These are phyloP conservation scores for Macropus fuliginosus DNA, from an alignment of 2,797 vertebrate genomes.

Conservation along the genomic window DNA sequence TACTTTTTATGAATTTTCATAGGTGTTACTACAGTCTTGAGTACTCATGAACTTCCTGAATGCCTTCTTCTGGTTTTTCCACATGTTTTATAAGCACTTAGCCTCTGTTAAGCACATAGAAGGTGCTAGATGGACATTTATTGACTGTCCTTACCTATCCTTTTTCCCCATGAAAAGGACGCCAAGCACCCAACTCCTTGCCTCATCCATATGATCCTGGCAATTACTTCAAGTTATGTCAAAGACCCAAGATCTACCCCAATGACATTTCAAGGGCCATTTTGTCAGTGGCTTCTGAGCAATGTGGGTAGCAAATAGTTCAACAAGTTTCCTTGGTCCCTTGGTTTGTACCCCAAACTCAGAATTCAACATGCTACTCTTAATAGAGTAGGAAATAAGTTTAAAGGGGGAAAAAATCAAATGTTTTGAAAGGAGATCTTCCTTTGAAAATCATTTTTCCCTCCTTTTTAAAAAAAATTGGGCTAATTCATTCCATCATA, in stretches of 20 bases:
- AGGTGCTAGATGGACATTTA: not conserved
- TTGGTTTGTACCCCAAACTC: conserved; percentile 62
- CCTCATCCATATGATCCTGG: not conserved
- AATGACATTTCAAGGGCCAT: not conserved
- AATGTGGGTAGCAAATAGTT: not conserved
- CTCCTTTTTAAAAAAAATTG: conserved; percentile 69
- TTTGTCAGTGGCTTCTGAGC: not conserved
- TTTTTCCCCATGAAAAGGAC: conserved; percentile 40
- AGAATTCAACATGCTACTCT: conserved; percentile 65
- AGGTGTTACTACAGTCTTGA: not conserved
- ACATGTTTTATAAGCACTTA: not conserved
- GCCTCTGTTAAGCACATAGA: not conserved
- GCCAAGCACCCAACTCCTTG: conserved; percentile 4
- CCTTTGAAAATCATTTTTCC: conserved; percentile 75
- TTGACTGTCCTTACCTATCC: conserved; percentile 4
- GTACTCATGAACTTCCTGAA: conserved; percentile 2
- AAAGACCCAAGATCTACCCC: not conserved
- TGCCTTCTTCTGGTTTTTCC: not conserved
- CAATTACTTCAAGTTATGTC: conserved; percentile 36
- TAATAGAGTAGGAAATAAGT: conserved; percentile 76
- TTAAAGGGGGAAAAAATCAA: conserved; percentile 75
- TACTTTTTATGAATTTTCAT: not conserved
- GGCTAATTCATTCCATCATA: conserved; percentile 77
- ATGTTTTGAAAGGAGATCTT: conserved; percentile 49
- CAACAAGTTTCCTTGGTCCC: not conserved